Evolutionary conservation across 2,888 invertebrate genomes (phyloP).

Genomic region (Sminthurides aquaticus): DNA sequence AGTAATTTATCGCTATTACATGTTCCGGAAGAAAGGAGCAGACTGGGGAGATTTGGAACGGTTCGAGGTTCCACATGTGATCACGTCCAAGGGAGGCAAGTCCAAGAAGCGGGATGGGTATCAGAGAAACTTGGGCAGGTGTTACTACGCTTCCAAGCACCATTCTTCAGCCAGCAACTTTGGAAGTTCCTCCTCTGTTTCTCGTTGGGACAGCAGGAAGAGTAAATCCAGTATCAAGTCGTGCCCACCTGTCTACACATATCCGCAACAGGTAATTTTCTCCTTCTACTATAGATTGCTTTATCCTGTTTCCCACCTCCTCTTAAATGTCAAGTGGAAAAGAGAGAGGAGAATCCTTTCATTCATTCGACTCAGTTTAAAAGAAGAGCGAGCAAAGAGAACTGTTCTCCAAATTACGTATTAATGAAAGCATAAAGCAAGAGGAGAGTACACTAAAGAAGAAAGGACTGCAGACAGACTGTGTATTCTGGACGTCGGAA

Average conservation of each 20-base stretch:
- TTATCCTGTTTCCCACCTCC: background rate
- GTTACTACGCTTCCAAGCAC: slow-evolving; percentile 10
- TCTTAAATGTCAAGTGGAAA: too few species aligned
- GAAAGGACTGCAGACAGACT: too few species aligned
- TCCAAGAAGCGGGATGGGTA: background rate
- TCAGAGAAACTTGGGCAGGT: slow-evolving; percentile 1
- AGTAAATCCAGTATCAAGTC: slow-evolving; percentile 40
- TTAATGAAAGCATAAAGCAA: too few species aligned
- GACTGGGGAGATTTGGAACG: slow-evolving; percentile 57
- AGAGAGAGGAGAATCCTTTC: too few species aligned
- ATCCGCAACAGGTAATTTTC: slow-evolving; percentile 39
- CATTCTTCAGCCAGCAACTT: background rate
- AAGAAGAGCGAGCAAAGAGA: too few species aligned
- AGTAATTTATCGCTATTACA: slow-evolving; percentile 60
- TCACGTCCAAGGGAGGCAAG: slow-evolving; percentile 2
- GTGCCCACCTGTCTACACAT: slow-evolving; percentile 41
- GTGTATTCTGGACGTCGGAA: too few species aligned
- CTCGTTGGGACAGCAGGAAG: slow-evolving; percentile 40
- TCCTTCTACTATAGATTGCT: background rate
- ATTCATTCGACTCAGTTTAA: too few species aligned
- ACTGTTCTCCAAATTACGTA: too few species aligned
- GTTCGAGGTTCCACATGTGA: slow-evolving; percentile 43
- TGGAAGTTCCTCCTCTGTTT: slow-evolving; percentile 15
- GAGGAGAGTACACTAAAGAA: too few species aligned
- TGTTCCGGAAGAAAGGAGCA: slow-evolving; percentile 53